Evolutionary conservation across 2,888 invertebrate species (phyloP).

Genomic region (Agrotis exclamationis): DNA sequence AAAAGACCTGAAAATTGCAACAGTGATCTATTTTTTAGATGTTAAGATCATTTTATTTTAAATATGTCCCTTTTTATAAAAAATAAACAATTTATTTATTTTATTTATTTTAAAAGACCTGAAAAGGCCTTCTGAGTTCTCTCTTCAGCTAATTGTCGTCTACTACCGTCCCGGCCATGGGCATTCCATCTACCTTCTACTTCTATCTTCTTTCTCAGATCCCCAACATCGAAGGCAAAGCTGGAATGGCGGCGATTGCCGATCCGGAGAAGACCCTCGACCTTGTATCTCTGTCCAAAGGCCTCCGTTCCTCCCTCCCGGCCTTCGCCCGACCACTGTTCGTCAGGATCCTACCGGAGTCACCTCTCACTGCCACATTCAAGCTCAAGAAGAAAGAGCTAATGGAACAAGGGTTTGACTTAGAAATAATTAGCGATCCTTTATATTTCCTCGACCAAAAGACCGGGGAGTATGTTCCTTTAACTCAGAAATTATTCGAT

Average conservation of each 20-base stretch:
- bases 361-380: constrained; percentile 96
- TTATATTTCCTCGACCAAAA: constrained; percentile 92
- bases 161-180: too few relatives aligned
- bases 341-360: constrained; percentile 93
- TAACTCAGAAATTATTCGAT: constrained; percentile 87
- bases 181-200: too few relatives aligned
- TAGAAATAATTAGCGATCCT: constrained; percentile 92
- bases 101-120: too few relatives aligned
- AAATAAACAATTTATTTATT: too few relatives aligned
- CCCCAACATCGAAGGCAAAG: constrained; percentile 95
- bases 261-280: constrained; percentile 93
- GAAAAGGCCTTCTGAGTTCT: too few relatives aligned
- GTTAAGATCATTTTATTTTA: too few relatives aligned
- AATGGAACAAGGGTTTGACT: constrained; percentile 95
- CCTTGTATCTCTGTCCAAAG: constrained; percentile 85
- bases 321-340: constrained; percentile 97
- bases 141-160: too few relatives aligned
- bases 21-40: too few relatives aligned
- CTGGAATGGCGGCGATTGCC: constrained; percentile 98
- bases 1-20: too few relatives aligned
- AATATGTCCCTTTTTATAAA: too few relatives aligned
- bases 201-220: constrained; percentile 87
- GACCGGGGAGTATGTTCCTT: constrained; percentile 83
- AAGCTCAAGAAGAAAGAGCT: constrained; percentile 98
- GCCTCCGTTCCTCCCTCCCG: constrained; percentile 92